These are phyloP conservation scores for Zaprionus nigranus DNA, from an alignment of 1,140 invertebrate species.

Conservation along the genomic window DNA sequence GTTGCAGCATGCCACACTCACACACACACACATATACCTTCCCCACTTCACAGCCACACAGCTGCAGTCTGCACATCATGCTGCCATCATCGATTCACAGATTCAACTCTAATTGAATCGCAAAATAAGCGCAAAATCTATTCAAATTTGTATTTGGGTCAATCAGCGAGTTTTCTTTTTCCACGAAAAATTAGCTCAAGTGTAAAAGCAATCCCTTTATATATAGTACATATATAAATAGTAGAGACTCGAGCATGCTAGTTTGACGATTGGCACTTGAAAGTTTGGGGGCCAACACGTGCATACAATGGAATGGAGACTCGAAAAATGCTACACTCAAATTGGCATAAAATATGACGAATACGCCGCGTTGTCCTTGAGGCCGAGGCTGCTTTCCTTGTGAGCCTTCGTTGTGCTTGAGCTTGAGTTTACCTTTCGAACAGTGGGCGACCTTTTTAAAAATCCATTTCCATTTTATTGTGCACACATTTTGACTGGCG, in stretches of 20 bases:
- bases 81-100: constrained; percentile 62
- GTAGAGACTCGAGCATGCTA: not conserved
- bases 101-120: not conserved
- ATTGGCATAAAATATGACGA: constrained; percentile 57
- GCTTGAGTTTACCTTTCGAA: constrained; percentile 53
- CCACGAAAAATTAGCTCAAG: not conserved
- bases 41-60: constrained; percentile 1
- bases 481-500: constrained; percentile 42
- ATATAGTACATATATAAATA: not conserved
- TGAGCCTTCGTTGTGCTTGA: not conserved
- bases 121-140: constrained; percentile 5
- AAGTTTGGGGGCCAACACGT: constrained; percentile 24
- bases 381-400: not conserved
- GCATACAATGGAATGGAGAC: constrained; percentile 18
- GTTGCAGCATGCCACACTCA: constrained; percentile 34
- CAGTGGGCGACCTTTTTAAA: constrained; percentile 47
- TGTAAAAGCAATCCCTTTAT: not conserved
- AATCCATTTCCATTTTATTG: constrained; percentile 52
- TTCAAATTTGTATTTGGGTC: constrained; percentile 13
- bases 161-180: not conserved
- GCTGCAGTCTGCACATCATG: constrained; percentile 61
- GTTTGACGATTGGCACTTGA: constrained; percentile 27
- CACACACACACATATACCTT: not conserved
- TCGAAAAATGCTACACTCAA: constrained; percentile 25
- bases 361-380: constrained; percentile 62